These are phyloP conservation scores for Oreochromis mossambicus DNA, from an alignment of 2,797 vertebrate species.

Conservation along the genomic window DNA sequence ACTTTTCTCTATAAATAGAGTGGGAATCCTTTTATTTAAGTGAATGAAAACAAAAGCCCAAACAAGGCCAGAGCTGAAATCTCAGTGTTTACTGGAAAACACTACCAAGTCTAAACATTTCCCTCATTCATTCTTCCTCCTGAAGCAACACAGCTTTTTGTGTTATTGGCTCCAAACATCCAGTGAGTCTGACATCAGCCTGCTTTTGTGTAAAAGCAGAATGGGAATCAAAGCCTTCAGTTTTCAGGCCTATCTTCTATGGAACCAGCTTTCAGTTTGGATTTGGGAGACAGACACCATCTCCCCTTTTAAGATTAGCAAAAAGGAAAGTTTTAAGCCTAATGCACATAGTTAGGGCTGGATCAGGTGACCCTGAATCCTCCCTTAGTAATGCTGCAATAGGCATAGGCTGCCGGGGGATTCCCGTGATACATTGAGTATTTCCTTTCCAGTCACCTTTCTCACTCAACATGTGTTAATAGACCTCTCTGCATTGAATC, in stretches of 20 bases:
- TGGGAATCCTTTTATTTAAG: neutral
- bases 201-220: neutral
- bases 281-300: accelerated
- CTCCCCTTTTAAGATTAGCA: neutral
- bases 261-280: neutral
- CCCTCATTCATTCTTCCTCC: neutral
- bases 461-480: accelerated
- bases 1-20: neutral
- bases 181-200: neutral
- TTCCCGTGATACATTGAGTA: accelerated
- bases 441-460: neutral
- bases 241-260: neutral
- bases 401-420: accelerated
- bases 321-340: neutral
- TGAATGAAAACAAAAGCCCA: neutral
- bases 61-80: neutral
- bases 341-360: neutral
- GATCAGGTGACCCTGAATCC: neutral
- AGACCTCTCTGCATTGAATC: too few species aligned
- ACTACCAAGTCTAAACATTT: neutral
- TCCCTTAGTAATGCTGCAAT: neutral
- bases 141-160: neutral
- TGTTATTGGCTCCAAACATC: accelerated
- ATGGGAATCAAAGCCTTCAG: neutral
- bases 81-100: neutral